Evolutionary conservation across 2,797 vertebrate species (phyloP), one percentile per base, ranked within the genome.

Genomic region (Parauchenoglanis punctatus): DNA sequence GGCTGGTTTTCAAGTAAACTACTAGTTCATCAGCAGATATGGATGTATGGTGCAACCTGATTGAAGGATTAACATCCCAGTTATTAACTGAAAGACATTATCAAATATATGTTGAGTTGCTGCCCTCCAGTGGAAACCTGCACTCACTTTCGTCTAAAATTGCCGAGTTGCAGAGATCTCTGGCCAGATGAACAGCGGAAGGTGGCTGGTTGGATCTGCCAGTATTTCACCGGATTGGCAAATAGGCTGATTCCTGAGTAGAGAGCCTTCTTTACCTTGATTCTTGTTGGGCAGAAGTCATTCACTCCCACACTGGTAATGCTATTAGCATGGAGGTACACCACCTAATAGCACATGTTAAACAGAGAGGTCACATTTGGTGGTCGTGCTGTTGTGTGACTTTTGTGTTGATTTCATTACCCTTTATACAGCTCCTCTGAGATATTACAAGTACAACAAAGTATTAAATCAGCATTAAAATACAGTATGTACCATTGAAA

Each of bases 221-320:
- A 98, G 93, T 98, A 97, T 91, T 98, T 99, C 17, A 99, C 95
- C 0, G 97, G 97, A 85, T 99, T 99, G 85, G 97, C 96, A 88
- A 97, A 99, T 93, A 99, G 96, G 87, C 98, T 99, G 93, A 99
- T 99, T 81, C 97, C 97, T 0, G 95, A 97, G 91, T 98, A 99
- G 88, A 96, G 91, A 0, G 95, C 94, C 95, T 99, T 99, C 96
- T 98, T 99, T 89, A 92, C 92, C 81, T 94, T 94, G 11, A 92
- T 63, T 68, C 92, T 93, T 0, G 87, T 91, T 18, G 98, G 97
- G 52, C 99, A 99, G 95, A 99, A 99, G 90, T 99, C 98, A n/a
- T 99, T 98, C 92, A 97, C 93, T 88, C 97, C 98, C 91, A 99
- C 96, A 25, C 93, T 97, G 75, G 90, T 92, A 90, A 99, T 99